Evolutionary conservation across 2,797 vertebrate genomes (phyloP).

Genomic region (Furcifer pardalis): DNA sequence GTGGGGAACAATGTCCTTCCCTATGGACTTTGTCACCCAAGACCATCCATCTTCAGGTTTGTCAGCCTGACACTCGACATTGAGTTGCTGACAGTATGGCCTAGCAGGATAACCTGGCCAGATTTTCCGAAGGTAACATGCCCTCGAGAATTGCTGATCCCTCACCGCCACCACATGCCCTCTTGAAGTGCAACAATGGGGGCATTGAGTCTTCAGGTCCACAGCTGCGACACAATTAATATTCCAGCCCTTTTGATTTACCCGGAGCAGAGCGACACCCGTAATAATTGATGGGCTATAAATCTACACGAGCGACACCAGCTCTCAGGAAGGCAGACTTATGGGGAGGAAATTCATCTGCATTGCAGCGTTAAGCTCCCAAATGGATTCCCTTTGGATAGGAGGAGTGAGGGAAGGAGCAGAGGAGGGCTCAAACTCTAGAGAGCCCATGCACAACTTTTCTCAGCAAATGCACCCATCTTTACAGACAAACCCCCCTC

Average conservation of each 20-base stretch:
- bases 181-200: fast-evolving
- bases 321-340: conserved; percentile 65
- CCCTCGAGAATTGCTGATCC: fast-evolving
- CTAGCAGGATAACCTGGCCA: too few relatives aligned
- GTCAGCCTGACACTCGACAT: too few relatives aligned
- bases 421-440: background rate
- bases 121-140: too few relatives aligned
- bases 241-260: conserved; percentile 21
- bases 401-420: background rate
- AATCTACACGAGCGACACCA: conserved; percentile 63
- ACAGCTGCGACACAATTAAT: background rate
- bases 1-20: too few relatives aligned
- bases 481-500: too few relatives aligned
- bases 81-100: too few relatives aligned
- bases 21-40: too few relatives aligned
- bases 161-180: background rate
- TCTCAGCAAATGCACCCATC: background rate
- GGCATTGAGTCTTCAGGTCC: fast-evolving
- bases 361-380: conserved; percentile 74
- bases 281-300: conserved; percentile 63
- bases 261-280: conserved; percentile 20
- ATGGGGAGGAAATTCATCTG: conserved; percentile 74
- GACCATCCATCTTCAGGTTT: too few relatives aligned
- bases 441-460: background rate
- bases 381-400: conserved; percentile 5